Evolutionary conservation across 1,140 invertebrate species (phyloP).

Genomic region (Oreohelix idahoensis): DNA sequence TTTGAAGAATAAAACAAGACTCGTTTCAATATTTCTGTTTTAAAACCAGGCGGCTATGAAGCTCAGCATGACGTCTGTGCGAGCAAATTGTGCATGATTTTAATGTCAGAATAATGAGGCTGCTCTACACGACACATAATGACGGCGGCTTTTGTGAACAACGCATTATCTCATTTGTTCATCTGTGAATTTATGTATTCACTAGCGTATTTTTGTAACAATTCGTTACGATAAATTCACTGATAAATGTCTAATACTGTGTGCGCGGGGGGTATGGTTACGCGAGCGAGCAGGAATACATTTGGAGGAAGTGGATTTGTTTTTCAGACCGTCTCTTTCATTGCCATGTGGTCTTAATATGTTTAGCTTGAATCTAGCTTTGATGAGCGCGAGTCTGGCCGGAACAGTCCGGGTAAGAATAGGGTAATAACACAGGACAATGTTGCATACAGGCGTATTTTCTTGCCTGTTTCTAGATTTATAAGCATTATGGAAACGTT

Average conservation of each 20-base stretch:
- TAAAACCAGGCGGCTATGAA: background rate
- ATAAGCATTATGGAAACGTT: too few species aligned
- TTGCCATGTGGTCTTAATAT: background rate
- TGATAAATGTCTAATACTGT: background rate
- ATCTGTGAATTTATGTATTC: background rate
- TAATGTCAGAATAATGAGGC: background rate
- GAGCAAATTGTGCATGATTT: background rate
- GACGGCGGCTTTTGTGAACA: background rate
- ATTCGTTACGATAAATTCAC: background rate
- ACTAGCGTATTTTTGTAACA: background rate
- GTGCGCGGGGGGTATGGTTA: background rate
- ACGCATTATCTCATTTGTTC: background rate
- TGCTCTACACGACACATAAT: background rate
- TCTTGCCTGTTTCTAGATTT: too few species aligned
- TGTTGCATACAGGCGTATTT: too few species aligned
- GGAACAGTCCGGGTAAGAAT: too few species aligned
- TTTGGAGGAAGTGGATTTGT: background rate
- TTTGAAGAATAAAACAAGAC: background rate
- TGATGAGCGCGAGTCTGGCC: too few species aligned
- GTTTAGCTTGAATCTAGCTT: too few species aligned
- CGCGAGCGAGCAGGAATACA: background rate
- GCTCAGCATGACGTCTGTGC: background rate
- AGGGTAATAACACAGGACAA: too few species aligned
- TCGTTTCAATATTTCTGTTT: background rate
- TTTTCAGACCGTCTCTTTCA: background rate